These are phyloP conservation scores for Acrobasis repandana DNA, from an alignment of 2,888 invertebrate species.

Conservation along the genomic window DNA sequence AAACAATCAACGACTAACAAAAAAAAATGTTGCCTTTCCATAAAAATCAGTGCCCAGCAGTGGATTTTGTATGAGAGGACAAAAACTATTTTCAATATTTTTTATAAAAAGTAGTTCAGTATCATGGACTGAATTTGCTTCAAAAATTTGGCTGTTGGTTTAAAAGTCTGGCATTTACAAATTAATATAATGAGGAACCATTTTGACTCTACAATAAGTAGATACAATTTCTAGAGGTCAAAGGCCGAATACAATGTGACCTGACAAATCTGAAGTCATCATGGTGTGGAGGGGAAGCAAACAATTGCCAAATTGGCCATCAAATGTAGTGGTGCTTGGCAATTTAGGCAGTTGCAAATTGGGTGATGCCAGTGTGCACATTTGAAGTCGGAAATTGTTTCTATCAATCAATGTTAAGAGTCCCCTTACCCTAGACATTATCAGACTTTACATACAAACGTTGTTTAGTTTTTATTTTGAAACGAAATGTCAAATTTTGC, in stretches of 20 bases:
- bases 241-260: neutral
- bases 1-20: too few species aligned
- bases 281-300: neutral
- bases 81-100: too few species aligned
- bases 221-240: neutral
- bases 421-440: too few species aligned
- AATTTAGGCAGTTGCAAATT: conserved; percentile 22
- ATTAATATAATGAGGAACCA: neutral
- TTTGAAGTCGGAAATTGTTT: conserved; percentile 14
- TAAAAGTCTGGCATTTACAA: neutral
- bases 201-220: neutral
- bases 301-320: conserved; percentile 49
- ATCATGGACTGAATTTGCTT: too few species aligned
- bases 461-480: too few species aligned
- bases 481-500: too few species aligned
- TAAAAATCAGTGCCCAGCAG: too few species aligned
- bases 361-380: neutral
- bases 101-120: too few species aligned
- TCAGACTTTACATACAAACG: neutral
- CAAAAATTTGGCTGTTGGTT: too few species aligned
- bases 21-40: too few species aligned
- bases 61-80: too few species aligned
- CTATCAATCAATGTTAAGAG: conserved; percentile 18
- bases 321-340: conserved; percentile 27
- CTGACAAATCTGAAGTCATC: neutral